phyloP scores from a whole-genome alignment of 2,888 invertebrate species.

The Himalopsyche kuldschensis region DNA sequence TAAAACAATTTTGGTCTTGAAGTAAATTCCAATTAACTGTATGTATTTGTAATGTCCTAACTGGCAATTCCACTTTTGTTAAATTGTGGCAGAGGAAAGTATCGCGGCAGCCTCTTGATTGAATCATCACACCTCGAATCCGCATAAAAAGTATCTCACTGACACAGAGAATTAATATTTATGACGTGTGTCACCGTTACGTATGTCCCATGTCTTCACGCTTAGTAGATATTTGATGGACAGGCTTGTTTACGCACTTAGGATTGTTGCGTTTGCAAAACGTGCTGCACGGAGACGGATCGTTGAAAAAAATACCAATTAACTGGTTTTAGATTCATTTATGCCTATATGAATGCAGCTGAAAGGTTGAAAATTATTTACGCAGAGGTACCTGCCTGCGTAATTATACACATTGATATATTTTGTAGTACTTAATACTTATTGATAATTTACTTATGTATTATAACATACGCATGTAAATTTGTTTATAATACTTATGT shows the following conservation, averaged over 20 bases:
- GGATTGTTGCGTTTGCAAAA: background rate
- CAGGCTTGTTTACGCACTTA: background rate
- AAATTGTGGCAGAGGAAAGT: no score
- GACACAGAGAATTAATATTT: background rate
- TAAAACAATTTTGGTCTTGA: no score
- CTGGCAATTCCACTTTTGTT: no score
- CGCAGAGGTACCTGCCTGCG: no score
- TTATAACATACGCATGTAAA: no score
- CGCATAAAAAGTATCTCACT: background rate
- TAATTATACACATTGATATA: no score
- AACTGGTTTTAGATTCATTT: background rate
- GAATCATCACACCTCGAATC: background rate
- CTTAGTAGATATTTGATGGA: background rate
- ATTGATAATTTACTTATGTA: no score
- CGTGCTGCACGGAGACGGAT: background rate
- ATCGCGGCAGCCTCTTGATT: background rate
- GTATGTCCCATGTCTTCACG: background rate
- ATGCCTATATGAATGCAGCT: background rate
- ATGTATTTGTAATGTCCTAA: no score
- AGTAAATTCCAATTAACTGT: no score
- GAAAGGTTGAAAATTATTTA: background rate
- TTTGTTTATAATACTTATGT: no score
- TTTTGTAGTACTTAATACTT: no score
- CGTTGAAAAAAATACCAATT: background rate
- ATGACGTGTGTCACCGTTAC: background rate